A percentile compares a stretch with the other conserved stretches of the same genome.
These are phyloP conservation scores for Acrossocheilus fasciatus DNA, from an alignment of 2,797 vertebrate species.

Conservation along the genomic window DNA sequence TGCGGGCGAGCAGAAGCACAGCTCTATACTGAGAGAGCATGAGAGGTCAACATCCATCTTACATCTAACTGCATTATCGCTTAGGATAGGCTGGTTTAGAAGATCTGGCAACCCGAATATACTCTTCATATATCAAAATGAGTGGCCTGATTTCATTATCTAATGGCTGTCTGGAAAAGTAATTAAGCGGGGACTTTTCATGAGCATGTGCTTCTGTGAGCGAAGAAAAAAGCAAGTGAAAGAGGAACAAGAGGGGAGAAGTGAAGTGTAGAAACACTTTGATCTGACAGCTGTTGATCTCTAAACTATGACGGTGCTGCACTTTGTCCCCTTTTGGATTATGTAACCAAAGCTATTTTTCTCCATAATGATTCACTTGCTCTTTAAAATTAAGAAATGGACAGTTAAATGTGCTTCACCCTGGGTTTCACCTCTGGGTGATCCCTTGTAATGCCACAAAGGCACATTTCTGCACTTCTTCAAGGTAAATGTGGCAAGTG, in stretches of 20 bases:
- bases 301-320: not conserved
- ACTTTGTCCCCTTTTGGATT: not conserved
- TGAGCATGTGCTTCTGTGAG: not conserved
- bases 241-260: slow-evolving; percentile 27
- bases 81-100: not conserved
- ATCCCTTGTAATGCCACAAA: not conserved
- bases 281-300: slow-evolving; percentile 4
- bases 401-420: not conserved
- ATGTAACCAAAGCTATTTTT: not conserved
- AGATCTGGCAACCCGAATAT: slow-evolving; percentile 13
- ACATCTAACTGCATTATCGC: slow-evolving; percentile 2
- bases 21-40: not conserved
- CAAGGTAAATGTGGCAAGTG: not conserved
- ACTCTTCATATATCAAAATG: not conserved
- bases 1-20: not conserved
- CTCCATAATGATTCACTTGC: not conserved
- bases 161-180: slow-evolving; percentile 3
- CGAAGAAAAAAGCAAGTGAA: not conserved
- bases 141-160: slow-evolving; percentile 25
- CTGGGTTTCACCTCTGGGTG: not conserved
- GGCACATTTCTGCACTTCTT: not conserved
- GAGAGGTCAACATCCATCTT: not conserved
- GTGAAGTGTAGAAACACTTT: slow-evolving; percentile 12
- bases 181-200: not conserved
- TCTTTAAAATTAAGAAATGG: not conserved